Conservation (phyloP, 1,140 invertebrate genomes). For the Drosophila carrolli region DNA sequence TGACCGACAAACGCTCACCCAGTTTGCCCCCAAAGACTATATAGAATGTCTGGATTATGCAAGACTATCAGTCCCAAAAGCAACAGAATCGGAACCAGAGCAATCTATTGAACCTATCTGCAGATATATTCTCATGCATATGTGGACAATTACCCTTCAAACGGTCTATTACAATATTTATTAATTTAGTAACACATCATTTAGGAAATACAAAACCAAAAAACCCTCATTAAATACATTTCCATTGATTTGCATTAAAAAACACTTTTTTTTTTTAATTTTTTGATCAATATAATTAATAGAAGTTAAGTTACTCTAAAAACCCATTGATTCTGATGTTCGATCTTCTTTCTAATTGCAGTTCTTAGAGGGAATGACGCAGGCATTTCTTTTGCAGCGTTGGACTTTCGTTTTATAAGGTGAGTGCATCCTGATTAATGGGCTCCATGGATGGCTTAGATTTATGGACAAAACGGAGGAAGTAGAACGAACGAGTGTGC, state of each 20-base stretch:
- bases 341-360: slow-evolving; percentile 32
- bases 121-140: background rate
- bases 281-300: too few relatives aligned
- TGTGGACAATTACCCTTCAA: too few relatives aligned
- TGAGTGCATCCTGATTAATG: slow-evolving; percentile 46
- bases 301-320: too few relatives aligned
- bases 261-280: too few relatives aligned
- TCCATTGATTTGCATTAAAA: too few relatives aligned
- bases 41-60: slow-evolving; percentile 47
- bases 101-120: slow-evolving; percentile 32
- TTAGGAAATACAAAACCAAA: too few relatives aligned
- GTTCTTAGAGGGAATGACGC: slow-evolving; percentile 84
- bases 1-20: slow-evolving; percentile 56
- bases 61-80: slow-evolving; percentile 12
- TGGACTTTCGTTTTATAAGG: slow-evolving; percentile 85
- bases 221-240: too few relatives aligned
- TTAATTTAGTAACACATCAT: too few relatives aligned
- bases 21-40: slow-evolving; percentile 20
- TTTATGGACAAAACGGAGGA: slow-evolving; percentile 17
- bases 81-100: slow-evolving; percentile 28
- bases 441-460: slow-evolving; percentile 7
- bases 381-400: slow-evolving; percentile 85
- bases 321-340: too few relatives aligned
- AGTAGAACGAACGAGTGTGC: background rate
- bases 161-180: too few relatives aligned